These are phyloP conservation scores for Tetramorium alpestre DNA, from an alignment of 1,140 invertebrate genomes.

Conservation along the genomic window DNA sequence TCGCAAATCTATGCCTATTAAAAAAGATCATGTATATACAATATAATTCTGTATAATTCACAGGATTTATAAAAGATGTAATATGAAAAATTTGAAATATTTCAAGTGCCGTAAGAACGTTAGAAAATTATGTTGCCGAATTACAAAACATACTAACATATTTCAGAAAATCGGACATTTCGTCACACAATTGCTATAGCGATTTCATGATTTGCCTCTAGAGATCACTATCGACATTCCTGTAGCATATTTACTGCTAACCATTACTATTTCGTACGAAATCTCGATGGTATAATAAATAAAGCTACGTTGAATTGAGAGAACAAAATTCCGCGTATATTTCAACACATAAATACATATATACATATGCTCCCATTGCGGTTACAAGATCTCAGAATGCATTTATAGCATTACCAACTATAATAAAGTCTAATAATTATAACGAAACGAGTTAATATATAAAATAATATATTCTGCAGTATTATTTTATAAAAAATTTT, in stretches of 20 bases:
- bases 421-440: slow-evolving; percentile 21
- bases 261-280: slow-evolving; percentile 12
- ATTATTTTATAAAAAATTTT: not conserved
- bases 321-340: slow-evolving; percentile 20
- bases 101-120: not conserved
- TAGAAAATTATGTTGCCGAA: not conserved
- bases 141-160: not conserved
- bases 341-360: not conserved
- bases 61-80: not conserved
- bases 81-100: not conserved
- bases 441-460: not conserved
- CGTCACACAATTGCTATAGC: not conserved
- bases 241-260: slow-evolving; percentile 15
- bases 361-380: not conserved
- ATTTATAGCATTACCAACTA: not conserved
- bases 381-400: not conserved
- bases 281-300: slow-evolving; percentile 8
- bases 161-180: not conserved
- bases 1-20: not conserved
- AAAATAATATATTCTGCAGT: not conserved
- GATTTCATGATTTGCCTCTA: slow-evolving; percentile 33
- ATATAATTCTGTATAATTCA: not conserved
- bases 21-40: not conserved
- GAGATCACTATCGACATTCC: slow-evolving; percentile 1
- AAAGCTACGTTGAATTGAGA: not conserved